These are phyloP conservation scores for Bombus soroeensis DNA, from an alignment of 1,140 invertebrate species.

Conservation along the genomic window DNA sequence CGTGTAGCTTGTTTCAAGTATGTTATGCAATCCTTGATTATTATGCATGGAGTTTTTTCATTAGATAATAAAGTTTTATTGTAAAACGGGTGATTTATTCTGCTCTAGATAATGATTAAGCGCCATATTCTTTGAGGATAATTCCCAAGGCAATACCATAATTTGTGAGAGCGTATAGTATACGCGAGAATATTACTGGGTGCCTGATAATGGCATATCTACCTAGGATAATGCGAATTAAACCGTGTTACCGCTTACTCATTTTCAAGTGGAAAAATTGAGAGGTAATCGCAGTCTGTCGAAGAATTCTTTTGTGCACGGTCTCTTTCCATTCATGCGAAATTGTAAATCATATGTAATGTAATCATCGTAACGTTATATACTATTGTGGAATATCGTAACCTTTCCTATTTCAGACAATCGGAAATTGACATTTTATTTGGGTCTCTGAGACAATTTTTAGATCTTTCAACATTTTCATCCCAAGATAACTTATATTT, in stretches of 20 bases:
- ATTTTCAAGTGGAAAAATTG: slow-evolving; percentile 14
- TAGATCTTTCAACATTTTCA: no score
- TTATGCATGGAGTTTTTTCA: slow-evolving; percentile 2
- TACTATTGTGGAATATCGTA: neutral
- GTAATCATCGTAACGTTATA: neutral
- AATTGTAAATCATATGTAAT: neutral
- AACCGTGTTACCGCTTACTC: slow-evolving; percentile 25
- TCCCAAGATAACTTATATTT: neutral
- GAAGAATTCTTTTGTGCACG: neutral
- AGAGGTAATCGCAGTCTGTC: neutral
- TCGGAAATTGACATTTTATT: neutral
- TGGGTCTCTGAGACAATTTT: no score
- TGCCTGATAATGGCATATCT: slow-evolving; percentile 22
- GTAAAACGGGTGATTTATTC: slow-evolving; percentile 28
- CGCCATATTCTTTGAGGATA: slow-evolving; percentile 14
- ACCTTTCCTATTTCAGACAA: neutral
- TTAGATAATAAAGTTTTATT: slow-evolving; percentile 15
- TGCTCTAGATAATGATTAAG: slow-evolving; percentile 36
- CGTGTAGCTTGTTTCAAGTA: no score
- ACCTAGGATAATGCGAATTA: slow-evolving; percentile 18
- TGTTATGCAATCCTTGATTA: slow-evolving; percentile 29
- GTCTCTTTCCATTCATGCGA: neutral
- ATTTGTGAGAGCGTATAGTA: slow-evolving; percentile 2
- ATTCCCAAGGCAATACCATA: slow-evolving; percentile 31
- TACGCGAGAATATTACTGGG: slow-evolving; percentile 37